Percentiles rank a stretch among this genome's conserved stretches.
phyloP scores from a whole-genome alignment of 2,888 invertebrate species.

The Noctua comes region DNA sequence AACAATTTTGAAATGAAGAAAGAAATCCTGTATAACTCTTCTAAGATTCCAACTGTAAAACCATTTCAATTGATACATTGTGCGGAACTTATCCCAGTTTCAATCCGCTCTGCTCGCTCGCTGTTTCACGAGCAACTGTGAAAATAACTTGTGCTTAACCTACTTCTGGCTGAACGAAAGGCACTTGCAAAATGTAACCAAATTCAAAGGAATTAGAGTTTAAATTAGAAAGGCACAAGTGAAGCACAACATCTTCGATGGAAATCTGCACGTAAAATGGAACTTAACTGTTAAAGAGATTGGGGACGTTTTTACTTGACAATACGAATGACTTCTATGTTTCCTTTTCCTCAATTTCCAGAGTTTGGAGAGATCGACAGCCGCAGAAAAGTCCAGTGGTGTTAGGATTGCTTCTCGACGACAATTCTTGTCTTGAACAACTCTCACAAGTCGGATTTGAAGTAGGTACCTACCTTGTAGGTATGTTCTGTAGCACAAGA shows the following conservation, averaged over 20 bases:
- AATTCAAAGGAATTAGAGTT: background rate
- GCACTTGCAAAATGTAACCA: conserved; percentile 19
- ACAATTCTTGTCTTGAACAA: conserved; percentile 40
- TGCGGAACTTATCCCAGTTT: conserved; percentile 52
- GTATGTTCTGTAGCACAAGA: conserved; percentile 6
- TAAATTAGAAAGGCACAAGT: conserved; percentile 13
- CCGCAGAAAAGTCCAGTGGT: conserved; percentile 54
- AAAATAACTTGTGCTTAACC: conserved; percentile 74
- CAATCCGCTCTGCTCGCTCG: conserved; percentile 39
- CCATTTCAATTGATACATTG: conserved; percentile 32
- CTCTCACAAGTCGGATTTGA: conserved; percentile 24
- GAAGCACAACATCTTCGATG: conserved; percentile 29
- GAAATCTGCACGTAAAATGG: conserved; percentile 33
- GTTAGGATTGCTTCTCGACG: conserved; percentile 38
- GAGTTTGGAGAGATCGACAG: conserved; percentile 64
- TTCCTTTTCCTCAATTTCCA: conserved; percentile 57
- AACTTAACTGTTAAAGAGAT: accelerated
- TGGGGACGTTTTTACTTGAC: conserved; percentile 17
- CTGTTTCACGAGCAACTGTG: conserved; percentile 62
- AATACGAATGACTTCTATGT: conserved; percentile 31
- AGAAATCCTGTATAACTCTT: conserved; percentile 2
- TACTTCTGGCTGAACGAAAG: conserved; percentile 62
- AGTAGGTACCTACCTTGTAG: no score
- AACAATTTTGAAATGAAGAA: background rate
- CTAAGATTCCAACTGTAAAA: conserved; percentile 14